Base-by-base conservation (phyloP, 2,888 invertebrate genomes). In the Agapetus fuscipes region DNA sequence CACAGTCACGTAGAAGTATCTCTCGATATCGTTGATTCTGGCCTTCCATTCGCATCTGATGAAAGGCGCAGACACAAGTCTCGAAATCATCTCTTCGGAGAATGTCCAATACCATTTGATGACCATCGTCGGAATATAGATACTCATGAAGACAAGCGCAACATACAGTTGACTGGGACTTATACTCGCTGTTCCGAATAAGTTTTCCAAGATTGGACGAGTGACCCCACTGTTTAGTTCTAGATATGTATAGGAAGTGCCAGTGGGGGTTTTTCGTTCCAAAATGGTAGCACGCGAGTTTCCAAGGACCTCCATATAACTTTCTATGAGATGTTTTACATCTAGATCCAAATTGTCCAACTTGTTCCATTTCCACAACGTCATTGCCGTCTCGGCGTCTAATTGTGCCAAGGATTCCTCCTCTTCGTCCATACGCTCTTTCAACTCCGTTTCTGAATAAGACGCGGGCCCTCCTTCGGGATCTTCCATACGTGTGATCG, bases 41-140 rank as follows among this genome's bases (percentile, higher is more conserved):
- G 9, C 28, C 17, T 24, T 36, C 32, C 36, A 31, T 13, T 31
- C 33, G 12, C 14, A 27, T 26, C 15, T 31, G 17, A 36, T 41
- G 41, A 17, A 36, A 17, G 32, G 10, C 20, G 24, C 41, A 41
- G 17, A 17, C 3, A 17, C 36, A 14, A 36, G 27, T 11, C 11
- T 36, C 27, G 10, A 31, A 3, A 33, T 36, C 36, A 17, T 12
- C 26, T 31, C 29, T 4, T 26, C 6, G 9, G 33, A 36, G 12
- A 41, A 35, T 26, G 33, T 34, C 43, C 34, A 25, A 32, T 43
- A 39, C 26, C 20, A 39, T 39, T 32, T 35, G 38, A 34, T 31
- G 34, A 33, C 32, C 25, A 37, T 38, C 15, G 17, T 35, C 32
- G 34, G 37, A 37, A 43, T 39, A 34, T 31, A 39, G 4, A 34